Percentiles rank a stretch among this genome's conserved stretches.
phyloP scores from a whole-genome alignment of 2,797 vertebrate species.

The Luscinia luscinia region DNA sequence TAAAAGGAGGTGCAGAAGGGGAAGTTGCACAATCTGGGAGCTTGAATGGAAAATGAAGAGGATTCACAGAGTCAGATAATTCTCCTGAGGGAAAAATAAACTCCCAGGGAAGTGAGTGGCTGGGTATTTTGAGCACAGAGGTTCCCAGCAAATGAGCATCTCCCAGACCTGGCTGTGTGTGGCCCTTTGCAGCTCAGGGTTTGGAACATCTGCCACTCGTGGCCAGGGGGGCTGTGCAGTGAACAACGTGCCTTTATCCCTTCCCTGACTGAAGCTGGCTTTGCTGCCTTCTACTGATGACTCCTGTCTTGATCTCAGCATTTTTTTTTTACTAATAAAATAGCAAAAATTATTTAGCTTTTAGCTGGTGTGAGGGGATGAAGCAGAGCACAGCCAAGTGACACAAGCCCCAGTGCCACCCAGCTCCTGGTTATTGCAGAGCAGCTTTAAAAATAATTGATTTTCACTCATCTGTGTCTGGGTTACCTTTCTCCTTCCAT shows the following conservation, averaged over 20 bases:
- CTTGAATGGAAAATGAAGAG: neutral
- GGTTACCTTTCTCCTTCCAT: neutral
- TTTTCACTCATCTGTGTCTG: neutral
- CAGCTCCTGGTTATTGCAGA: neutral
- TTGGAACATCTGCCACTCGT: neutral
- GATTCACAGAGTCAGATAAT: neutral
- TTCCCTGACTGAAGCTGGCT: neutral
- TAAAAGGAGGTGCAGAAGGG: neutral
- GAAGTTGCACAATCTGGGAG: slow-evolving; percentile 20
- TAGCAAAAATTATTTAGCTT: neutral
- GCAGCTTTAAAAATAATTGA: slow-evolving; percentile 1
- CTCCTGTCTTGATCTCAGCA: neutral
- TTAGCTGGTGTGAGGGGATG: neutral
- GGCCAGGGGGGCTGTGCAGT: neutral
- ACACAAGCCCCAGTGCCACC: neutral
- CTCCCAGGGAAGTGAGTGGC: neutral
- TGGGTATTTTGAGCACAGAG: slow-evolving; percentile 1
- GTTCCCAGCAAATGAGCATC: neutral
- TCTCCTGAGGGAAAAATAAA: slow-evolving; percentile 24
- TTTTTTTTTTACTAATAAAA: neutral
- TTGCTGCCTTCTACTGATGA: neutral
- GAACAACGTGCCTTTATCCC: neutral
- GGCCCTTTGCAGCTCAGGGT: neutral
- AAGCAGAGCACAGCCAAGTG: neutral
- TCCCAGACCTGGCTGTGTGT: neutral